A percentile compares a stretch with the other conserved stretches of the same genome.
Evolutionary conservation across 2,113 vertebrate species (phyloP).

Genomic region (Oceanodroma tethys): DNA sequence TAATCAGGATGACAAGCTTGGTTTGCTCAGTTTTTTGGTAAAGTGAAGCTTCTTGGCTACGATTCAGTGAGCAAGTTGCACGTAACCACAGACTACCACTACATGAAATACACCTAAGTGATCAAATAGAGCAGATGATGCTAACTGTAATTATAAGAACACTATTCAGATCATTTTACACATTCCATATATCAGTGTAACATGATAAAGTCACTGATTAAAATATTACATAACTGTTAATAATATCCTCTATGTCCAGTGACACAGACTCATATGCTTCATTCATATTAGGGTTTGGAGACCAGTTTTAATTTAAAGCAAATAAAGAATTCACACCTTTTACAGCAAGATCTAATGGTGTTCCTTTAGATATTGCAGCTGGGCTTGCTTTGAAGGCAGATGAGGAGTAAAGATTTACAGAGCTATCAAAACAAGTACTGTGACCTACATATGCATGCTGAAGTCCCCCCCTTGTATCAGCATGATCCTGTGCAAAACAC

Average conservation of each 20-base stretch:
- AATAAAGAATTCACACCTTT: not conserved
- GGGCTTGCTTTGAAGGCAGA: not conserved
- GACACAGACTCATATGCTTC: not conserved
- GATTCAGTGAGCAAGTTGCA: accelerated
- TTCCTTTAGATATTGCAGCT: not conserved
- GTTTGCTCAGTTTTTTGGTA: not conserved
- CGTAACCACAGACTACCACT: accelerated
- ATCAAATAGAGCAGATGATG: not conserved
- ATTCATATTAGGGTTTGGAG: not conserved
- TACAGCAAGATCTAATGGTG: not conserved
- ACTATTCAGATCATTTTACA: not conserved
- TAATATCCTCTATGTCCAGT: not conserved
- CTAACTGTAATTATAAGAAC: not conserved
- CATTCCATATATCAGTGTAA: not conserved
- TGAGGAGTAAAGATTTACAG: not conserved
- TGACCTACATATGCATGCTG: not conserved
- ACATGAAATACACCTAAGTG: not conserved
- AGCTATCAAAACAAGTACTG: not conserved
- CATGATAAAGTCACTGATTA: not conserved
- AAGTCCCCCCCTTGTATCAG: not conserved
- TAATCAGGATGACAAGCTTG: not conserved
- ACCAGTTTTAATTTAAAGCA: not conserved
- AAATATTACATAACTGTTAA: not conserved
- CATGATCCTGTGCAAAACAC: not conserved
- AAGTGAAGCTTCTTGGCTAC: not conserved